A percentile compares a stretch with the other conserved stretches of the same genome.
These are phyloP conservation scores for Otus scops DNA, from an alignment of 2,797 vertebrate species.

Conservation along the genomic window DNA sequence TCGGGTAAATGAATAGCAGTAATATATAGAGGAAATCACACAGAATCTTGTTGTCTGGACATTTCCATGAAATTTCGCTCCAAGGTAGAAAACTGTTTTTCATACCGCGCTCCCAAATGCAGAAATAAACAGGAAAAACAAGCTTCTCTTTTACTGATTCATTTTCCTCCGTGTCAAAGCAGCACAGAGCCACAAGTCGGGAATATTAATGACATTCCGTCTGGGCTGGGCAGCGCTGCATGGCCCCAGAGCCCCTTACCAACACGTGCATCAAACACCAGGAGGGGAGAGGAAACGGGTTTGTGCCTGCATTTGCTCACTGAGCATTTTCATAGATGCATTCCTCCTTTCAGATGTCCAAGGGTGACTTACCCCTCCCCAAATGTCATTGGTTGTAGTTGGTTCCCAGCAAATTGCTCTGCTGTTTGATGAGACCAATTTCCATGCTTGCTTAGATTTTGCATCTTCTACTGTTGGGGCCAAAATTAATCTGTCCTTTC, in stretches of 20 bases:
- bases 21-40: not conserved
- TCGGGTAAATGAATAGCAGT: not conserved
- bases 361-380: not conserved
- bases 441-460: not conserved
- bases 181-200: not conserved
- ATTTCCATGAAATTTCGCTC: not conserved
- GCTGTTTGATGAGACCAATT: not conserved
- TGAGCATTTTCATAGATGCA: not conserved
- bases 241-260: not conserved
- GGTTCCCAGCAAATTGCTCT: not conserved
- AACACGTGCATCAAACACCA: not conserved
- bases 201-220: not conserved
- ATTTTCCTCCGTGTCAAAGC: slow-evolving; percentile 4
- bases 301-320: not conserved
- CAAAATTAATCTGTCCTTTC: not conserved
- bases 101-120: not conserved
- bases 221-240: not conserved
- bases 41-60: not conserved
- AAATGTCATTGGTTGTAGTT: not conserved
- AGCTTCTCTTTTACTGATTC: not conserved
- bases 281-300: not conserved
- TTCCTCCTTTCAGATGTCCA: not conserved
- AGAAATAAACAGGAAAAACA: slow-evolving; percentile 29
- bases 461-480: not conserved
- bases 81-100: not conserved